These are phyloP conservation scores for Sphenodon punctatus DNA, from an alignment of 2,797 vertebrate genomes.

Conservation along the genomic window DNA sequence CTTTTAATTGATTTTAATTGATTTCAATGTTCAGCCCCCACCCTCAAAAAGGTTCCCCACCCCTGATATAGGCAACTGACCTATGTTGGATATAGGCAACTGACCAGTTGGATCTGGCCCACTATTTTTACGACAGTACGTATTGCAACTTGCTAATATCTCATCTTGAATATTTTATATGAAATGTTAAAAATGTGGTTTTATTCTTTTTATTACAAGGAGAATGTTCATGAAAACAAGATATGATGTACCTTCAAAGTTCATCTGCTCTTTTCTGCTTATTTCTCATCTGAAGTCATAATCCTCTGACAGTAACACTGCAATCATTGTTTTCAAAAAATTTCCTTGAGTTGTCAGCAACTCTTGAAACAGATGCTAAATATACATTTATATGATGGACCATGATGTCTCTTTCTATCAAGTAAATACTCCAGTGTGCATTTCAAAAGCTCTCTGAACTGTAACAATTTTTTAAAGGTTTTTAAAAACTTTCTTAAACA, in stretches of 20 bases:
- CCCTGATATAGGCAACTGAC: no score
- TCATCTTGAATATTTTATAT: background rate
- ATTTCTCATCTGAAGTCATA: background rate
- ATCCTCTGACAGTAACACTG: background rate
- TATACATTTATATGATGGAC: background rate
- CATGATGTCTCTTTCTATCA: background rate
- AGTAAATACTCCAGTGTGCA: background rate
- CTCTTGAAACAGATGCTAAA: slow-evolving; percentile 9
- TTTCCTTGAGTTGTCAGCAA: background rate
- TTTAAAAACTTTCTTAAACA: background rate
- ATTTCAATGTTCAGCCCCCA: no score
- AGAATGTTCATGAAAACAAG: background rate
- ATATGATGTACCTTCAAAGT: slow-evolving; percentile 2
- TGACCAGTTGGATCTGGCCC: background rate
- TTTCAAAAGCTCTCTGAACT: background rate
- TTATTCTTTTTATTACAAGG: background rate
- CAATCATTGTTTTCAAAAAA: background rate
- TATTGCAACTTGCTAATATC: background rate
- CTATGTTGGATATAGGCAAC: no score
- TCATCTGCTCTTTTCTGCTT: background rate
- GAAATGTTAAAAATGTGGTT: no score
- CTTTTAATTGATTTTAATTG: no score
- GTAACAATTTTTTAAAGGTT: background rate
- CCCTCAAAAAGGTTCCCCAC: no score
- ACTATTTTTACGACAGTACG: background rate